Evolutionary conservation across 2,888 invertebrate genomes (phyloP), one percentile per base, ranked within the genome.

Genomic region (Scaptomyza flava): DNA sequence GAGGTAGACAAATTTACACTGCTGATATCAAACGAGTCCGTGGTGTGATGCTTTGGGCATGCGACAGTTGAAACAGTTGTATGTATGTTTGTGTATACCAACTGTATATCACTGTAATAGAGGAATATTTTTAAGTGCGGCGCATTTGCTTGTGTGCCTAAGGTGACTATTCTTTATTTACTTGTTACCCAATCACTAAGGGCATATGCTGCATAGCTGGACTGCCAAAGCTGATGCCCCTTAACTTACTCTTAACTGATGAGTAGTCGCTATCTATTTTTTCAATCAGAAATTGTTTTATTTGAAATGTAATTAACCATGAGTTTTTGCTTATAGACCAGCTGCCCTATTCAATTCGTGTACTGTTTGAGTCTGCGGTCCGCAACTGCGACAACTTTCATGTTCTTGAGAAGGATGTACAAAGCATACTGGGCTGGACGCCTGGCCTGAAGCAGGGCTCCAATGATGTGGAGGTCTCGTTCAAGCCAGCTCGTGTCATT

Each of bases 361-460:
- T 99, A 1, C 93, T 99, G 0, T 93, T 99, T 89, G 99, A 99
- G 93, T 98, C 98, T 0, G 98, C 98, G 33, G 96, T 99, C 2
- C 94, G 99, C 58, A 98, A 98, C 93, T 99, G 99, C 91, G 99
- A 99, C 92, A 96, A 96, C 87, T 99, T 99, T 91, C 97, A 98
- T 91, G 96, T 99, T 9, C 93, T 95, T 59, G 94, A 95, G 90
- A 93, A 94, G 72, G 99, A 99, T 93, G 98, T 99, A 0, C 93
- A 96, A 74, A 97, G 95, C 73, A 96, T 99, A 43, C 93, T 99
- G 58, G 94, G 96, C 69, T 99, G 99, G 99, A 95, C 96, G 87
- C 90, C 91, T 3, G 82, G 70, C 7, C 91, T 90, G 6, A 89
- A 89, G 59, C 91, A 91, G 62, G 92, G 91, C 1, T 64, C 90